These are phyloP conservation scores for Colletes latitarsis DNA, from an alignment of 1,140 invertebrate species.

Conservation along the genomic window DNA sequence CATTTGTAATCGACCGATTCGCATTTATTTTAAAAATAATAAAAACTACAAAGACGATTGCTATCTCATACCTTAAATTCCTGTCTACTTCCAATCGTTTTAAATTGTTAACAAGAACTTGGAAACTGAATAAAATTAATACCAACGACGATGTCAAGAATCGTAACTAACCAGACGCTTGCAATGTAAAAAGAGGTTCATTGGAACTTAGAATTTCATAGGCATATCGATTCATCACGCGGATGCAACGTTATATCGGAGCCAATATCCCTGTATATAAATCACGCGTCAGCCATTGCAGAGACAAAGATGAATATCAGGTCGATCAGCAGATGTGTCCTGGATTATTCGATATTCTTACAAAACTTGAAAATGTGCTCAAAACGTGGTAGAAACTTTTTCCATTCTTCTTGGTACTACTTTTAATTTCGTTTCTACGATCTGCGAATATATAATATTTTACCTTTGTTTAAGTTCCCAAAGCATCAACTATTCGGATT, in stretches of 20 bases:
- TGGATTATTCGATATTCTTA: constrained; percentile 58
- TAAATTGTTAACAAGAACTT: too few relatives aligned
- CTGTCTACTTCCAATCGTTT: too few relatives aligned
- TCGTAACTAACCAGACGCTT: not conserved
- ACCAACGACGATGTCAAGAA: not conserved
- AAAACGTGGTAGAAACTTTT: too few relatives aligned
- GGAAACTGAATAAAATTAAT: too few relatives aligned
- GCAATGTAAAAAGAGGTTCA: not conserved
- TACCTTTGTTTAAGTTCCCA: too few relatives aligned
- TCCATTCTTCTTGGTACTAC: too few relatives aligned
- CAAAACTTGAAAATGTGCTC: constrained; percentile 23
- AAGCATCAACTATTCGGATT: too few relatives aligned
- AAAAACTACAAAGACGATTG: not conserved
- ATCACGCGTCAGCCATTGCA: constrained; percentile 65
- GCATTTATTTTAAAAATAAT: constrained; percentile 3
- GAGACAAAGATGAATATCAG: constrained; percentile 70
- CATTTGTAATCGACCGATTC: constrained; percentile 28
- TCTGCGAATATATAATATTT: too few relatives aligned
- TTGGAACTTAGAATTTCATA: constrained; percentile 38
- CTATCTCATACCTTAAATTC: not conserved
- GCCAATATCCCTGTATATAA: constrained; percentile 70
- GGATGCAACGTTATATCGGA: constrained; percentile 67
- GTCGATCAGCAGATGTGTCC: constrained; percentile 61
- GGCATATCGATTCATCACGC: constrained; percentile 63
- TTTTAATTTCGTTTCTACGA: too few relatives aligned